These are phyloP conservation scores for Orgyia antiqua DNA, from an alignment of 2,888 invertebrate species.

Conservation along the genomic window DNA sequence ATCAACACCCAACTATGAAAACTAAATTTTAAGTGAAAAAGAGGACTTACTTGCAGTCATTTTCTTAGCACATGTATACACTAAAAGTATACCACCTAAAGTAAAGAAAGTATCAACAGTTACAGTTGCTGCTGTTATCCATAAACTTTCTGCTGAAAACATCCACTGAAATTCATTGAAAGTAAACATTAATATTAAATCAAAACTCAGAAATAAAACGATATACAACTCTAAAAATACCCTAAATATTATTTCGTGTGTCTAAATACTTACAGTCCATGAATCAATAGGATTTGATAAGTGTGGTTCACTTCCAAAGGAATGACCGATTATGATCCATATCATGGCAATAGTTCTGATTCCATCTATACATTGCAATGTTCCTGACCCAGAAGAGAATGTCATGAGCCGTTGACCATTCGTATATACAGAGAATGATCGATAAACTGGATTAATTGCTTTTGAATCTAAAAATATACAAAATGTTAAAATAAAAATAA, in stretches of 20 bases:
- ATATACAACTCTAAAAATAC: too few relatives aligned
- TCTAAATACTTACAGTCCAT: conserved; percentile 8
- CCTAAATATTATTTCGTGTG: too few relatives aligned
- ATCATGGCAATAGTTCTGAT: conserved; percentile 51
- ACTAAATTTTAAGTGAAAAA: too few relatives aligned
- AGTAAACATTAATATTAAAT: too few relatives aligned
- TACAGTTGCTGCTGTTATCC: conserved; percentile 53
- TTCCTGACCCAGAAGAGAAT: conserved; percentile 28
- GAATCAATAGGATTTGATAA: conserved; percentile 18
- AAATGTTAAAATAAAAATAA: too few relatives aligned
- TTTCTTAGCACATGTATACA: conserved; percentile 46
- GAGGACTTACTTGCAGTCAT: conserved; percentile 37
- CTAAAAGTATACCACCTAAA: conserved; percentile 44
- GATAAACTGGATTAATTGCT: conserved; percentile 11
- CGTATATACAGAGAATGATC: conserved; percentile 38
- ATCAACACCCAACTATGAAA: too few relatives aligned
- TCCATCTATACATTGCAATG: conserved; percentile 54
- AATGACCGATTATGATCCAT: conserved; percentile 58
- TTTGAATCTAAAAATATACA: conserved; percentile 28
- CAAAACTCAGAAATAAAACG: too few relatives aligned
- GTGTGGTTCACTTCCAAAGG: conserved; percentile 15
- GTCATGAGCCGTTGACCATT: conserved; percentile 45
- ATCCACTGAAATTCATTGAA: conserved; percentile 23
- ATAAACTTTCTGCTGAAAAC: conserved; percentile 31
- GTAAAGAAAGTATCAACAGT: conserved; percentile 81